Evolutionary conservation across 2,888 invertebrate genomes (phyloP).

Genomic region (Silvanus unidentatus): DNA sequence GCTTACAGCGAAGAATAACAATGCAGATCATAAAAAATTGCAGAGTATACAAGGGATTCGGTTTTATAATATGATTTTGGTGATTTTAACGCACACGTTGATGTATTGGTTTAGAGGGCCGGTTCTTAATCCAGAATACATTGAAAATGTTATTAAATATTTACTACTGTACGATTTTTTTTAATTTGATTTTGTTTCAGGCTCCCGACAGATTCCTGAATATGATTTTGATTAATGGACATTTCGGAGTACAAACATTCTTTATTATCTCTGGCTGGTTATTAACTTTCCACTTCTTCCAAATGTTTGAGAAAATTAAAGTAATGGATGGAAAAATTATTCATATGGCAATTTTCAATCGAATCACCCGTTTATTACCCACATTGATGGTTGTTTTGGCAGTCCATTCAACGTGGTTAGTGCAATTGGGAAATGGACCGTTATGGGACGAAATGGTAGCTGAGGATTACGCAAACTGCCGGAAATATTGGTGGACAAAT

Average conservation of each 20-base stretch:
- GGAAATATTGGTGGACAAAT: constrained; percentile 35
- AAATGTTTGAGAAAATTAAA: constrained; percentile 22
- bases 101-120: neutral
- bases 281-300: constrained; percentile 27
- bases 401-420: constrained; percentile 28
- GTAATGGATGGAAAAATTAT: constrained; percentile 23
- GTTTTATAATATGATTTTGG: neutral
- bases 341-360: constrained; percentile 29
- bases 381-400: constrained; percentile 24
- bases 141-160: neutral
- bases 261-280: constrained; percentile 32
- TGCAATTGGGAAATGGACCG: constrained; percentile 28
- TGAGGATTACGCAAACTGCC: constrained; percentile 28
- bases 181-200: too few species aligned
- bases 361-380: constrained; percentile 31
- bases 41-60: neutral
- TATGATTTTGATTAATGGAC: constrained; percentile 31
- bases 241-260: constrained; percentile 30
- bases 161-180: too few species aligned
- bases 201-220: too few species aligned
- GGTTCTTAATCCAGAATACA: neutral
- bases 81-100: neutral
- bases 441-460: constrained; percentile 28
- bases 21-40: neutral
- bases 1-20: neutral